Conservation (phyloP, 2,888 invertebrate species). For the Trimorus sp. region DNA sequence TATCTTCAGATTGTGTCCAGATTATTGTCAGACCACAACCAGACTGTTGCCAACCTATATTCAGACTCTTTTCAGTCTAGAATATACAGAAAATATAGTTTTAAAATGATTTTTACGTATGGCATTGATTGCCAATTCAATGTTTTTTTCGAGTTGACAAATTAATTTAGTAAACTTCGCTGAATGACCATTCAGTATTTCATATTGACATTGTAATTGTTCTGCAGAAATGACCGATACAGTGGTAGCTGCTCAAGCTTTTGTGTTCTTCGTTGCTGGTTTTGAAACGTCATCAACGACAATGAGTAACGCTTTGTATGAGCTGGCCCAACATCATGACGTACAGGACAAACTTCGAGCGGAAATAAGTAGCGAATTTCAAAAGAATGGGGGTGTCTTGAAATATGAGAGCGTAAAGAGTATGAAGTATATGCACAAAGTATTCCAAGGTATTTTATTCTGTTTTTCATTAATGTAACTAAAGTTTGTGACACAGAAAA, state of each 20-base stretch:
- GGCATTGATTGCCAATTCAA: too few species aligned
- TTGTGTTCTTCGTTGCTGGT: neutral
- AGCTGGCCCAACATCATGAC: conserved; percentile 74
- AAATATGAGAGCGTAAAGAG: conserved; percentile 79
- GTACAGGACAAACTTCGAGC: conserved; percentile 68
- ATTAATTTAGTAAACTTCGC: too few species aligned
- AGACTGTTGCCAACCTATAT: too few species aligned
- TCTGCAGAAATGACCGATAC: conserved; percentile 60
- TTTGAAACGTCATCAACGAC: neutral
- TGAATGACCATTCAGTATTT: too few species aligned
- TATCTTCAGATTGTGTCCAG: too few species aligned
- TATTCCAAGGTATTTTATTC: conserved; percentile 74
- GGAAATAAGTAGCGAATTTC: conserved; percentile 64
- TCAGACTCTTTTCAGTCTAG: too few species aligned
- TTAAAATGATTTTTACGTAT: too few species aligned
- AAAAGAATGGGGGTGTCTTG: conserved; percentile 75
- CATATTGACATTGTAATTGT: too few species aligned
- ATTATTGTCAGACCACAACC: too few species aligned
- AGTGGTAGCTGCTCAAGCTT: neutral
- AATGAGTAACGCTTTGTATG: neutral
- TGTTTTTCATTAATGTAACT: neutral
- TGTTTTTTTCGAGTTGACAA: too few species aligned
- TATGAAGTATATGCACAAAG: conserved; percentile 81
- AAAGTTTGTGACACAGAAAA: neutral
- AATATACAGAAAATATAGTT: too few species aligned